Conservation (phyloP, 2,797 vertebrate genomes). For the Mormyrus proboscirostris region DNA sequence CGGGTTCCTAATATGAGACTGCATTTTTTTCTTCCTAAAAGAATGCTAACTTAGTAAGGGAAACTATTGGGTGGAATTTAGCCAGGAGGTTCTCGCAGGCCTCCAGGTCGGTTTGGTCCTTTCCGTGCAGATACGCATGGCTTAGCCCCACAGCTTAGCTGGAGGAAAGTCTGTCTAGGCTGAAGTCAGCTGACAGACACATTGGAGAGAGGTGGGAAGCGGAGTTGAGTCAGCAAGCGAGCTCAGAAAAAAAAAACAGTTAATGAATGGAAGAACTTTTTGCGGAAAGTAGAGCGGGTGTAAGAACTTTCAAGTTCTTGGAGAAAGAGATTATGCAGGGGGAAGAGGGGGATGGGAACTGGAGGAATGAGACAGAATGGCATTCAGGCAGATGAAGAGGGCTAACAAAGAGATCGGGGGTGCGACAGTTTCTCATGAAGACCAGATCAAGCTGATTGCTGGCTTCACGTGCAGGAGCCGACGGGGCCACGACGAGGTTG, state of each 20-base stretch:
- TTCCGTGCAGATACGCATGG: neutral
- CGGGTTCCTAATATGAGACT: neutral
- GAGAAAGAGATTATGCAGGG: slow-evolving; percentile 5
- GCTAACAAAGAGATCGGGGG: neutral
- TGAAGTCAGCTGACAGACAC: slow-evolving; percentile 10
- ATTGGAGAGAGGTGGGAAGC: neutral
- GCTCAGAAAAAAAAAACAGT: neutral
- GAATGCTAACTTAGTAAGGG: neutral
- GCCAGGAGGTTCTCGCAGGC: neutral
- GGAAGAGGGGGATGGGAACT: neutral
- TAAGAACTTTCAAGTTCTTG: slow-evolving; percentile 3
- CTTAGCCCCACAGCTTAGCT: neutral
- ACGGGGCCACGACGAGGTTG: neutral
- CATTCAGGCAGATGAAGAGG: slow-evolving; percentile 6
- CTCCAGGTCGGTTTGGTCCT: slow-evolving; percentile 2
- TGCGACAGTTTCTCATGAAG: slow-evolving; percentile 7
- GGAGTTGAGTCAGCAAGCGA: neutral
- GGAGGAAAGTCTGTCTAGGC: slow-evolving; percentile 7
- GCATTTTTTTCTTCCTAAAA: neutral
- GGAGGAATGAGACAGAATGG: neutral
- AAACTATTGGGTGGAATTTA: neutral
- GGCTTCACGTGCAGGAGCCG: neutral
- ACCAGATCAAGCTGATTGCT: slow-evolving; percentile 18
- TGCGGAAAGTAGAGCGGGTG: neutral
- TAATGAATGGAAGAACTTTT: slow-evolving; percentile 14